Conservation (phyloP, 2,888 invertebrate species). For the Scotopteryx bipunctaria region DNA sequence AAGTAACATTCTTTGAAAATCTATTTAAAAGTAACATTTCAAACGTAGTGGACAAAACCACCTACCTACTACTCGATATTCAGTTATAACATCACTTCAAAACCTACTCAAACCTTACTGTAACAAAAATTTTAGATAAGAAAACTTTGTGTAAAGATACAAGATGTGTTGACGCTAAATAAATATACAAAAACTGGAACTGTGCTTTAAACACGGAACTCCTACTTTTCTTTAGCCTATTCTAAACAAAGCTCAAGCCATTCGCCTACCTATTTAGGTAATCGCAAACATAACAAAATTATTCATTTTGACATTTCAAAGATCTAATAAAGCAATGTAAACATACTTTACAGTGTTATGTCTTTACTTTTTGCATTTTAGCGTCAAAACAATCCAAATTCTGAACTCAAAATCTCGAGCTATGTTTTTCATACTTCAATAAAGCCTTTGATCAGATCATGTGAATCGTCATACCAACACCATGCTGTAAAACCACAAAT, state of each 20-base stretch:
- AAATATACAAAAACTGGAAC: background rate
- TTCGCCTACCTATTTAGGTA: slow-evolving; percentile 20
- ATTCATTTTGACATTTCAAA: slow-evolving; percentile 5
- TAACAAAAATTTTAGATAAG: background rate
- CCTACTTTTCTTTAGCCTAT: slow-evolving; percentile 9
- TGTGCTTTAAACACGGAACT: background rate
- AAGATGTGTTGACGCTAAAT: slow-evolving; percentile 1
- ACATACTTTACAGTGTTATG: background rate
- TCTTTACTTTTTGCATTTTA: background rate
- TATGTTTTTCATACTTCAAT: slow-evolving; percentile 14
- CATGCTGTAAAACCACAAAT: slow-evolving; percentile 42
- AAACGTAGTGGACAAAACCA: slow-evolving; percentile 3
- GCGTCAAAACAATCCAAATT: slow-evolving; percentile 3
- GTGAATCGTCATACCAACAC: slow-evolving; percentile 31
- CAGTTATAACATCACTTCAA: background rate
- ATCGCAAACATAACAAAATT: slow-evolving; percentile 8
- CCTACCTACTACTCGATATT: slow-evolving; percentile 5
- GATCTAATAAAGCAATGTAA: slow-evolving; percentile 14
- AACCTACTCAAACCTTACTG: background rate
- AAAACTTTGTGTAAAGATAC: slow-evolving; percentile 5
- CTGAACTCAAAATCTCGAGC: background rate
- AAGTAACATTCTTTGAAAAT: background rate
- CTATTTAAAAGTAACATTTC: slow-evolving; percentile 5
- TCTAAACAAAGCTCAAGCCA: slow-evolving; percentile 31
- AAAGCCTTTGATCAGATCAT: slow-evolving; percentile 29